A percentile compares a stretch with the other conserved stretches of the same genome.
These are phyloP conservation scores for Mustela erminea DNA, from an alignment of 2,797 vertebrate genomes.

Conservation along the genomic window DNA sequence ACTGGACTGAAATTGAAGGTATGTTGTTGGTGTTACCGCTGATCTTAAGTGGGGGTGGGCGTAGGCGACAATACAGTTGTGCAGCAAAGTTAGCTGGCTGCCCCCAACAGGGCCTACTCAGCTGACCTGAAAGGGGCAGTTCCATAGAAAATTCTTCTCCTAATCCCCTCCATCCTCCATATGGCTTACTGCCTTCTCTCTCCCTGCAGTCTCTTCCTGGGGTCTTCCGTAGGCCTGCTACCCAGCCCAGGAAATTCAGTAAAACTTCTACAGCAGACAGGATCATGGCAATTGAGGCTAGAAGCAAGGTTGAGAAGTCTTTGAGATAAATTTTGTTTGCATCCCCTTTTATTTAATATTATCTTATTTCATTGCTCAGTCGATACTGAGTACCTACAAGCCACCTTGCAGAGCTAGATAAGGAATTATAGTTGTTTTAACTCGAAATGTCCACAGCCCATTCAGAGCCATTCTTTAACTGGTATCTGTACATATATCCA, in stretches of 20 bases:
- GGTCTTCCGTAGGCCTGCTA: not conserved
- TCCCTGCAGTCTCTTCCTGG: not conserved
- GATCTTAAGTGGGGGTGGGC: not conserved
- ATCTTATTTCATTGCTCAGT: not conserved
- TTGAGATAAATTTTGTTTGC: not conserved
- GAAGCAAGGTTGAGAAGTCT: not conserved
- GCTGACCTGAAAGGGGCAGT: not conserved
- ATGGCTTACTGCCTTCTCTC: not conserved
- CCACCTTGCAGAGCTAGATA: not conserved
- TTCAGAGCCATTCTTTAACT: not conserved
- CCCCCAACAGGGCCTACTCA: not conserved
- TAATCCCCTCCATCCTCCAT: not conserved
- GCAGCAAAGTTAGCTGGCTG: not conserved
- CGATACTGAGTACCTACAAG: not conserved
- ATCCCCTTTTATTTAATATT: not conserved
- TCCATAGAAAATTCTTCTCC: not conserved
- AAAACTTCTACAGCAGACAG: not conserved
- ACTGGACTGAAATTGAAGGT: slow-evolving; percentile 99
- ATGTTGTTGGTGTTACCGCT: not conserved
- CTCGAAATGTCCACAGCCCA: not conserved
- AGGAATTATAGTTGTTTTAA: not conserved
- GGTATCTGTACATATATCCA: not conserved
- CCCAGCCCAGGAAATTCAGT: not conserved
- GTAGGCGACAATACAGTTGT: not conserved
- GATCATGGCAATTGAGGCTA: not conserved